Percentiles rank a stretch among this genome's conserved stretches.
Evolutionary conservation across 2,797 vertebrate genomes (phyloP).

Genomic region (Sebastes iracundus): DNA sequence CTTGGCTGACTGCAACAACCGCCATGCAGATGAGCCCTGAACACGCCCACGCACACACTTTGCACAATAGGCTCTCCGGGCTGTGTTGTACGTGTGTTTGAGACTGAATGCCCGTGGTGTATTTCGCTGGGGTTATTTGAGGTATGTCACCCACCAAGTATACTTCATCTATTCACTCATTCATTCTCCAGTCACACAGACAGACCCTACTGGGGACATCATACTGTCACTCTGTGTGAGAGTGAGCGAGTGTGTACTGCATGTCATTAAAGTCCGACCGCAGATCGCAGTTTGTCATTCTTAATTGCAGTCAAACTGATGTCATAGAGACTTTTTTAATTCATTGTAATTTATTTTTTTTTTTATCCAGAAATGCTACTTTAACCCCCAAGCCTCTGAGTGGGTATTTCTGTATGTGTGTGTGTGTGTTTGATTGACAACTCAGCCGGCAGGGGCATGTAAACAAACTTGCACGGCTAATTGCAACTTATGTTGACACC

Average conservation of each 20-base stretch:
- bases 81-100: not conserved
- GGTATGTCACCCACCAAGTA: not conserved
- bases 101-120: not conserved
- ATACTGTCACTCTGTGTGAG: not conserved
- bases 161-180: not conserved
- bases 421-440: not conserved
- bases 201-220: not conserved
- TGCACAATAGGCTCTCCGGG: not conserved
- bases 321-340: not conserved
- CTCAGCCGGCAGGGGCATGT: not conserved
- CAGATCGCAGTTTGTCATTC: not conserved
- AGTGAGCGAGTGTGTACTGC: not conserved
- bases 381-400: not conserved
- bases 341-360: not conserved
- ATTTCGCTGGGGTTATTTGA: not conserved
- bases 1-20: constrained; percentile 32
- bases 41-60: not conserved
- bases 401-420: not conserved
- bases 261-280: not conserved
- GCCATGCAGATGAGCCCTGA: constrained; percentile 9
- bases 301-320: constrained; percentile 1
- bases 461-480: not conserved
- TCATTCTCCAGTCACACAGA: constrained; percentile 14
- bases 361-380: not conserved
- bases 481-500: not conserved